Percentiles rank a stretch among this genome's conserved stretches.
These are phyloP conservation scores for Halichoerus grypus DNA, from an alignment of 2,113 vertebrate species.

Conservation along the genomic window DNA sequence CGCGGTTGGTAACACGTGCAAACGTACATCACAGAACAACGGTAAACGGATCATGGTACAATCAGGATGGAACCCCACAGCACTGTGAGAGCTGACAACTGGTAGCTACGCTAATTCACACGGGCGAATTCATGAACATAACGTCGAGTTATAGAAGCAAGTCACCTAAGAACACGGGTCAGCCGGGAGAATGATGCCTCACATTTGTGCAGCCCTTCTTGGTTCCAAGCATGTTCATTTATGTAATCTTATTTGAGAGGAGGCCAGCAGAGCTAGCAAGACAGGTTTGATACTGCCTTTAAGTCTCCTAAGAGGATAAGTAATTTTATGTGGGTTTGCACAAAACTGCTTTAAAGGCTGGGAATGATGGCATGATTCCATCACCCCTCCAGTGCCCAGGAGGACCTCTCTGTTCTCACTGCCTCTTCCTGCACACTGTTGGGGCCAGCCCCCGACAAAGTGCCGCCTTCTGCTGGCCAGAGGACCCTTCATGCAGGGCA, in stretches of 20 bases:
- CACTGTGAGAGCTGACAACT: not conserved
- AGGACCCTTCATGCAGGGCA: not conserved
- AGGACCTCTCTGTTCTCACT: not conserved
- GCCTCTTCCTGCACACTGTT: not conserved
- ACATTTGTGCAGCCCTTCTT: accelerated
- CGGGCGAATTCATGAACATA: not conserved
- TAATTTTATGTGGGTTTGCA: not conserved
- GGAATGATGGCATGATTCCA: not conserved
- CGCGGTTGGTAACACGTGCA: not conserved
- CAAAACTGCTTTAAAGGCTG: not conserved
- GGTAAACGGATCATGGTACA: not conserved
- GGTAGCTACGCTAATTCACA: accelerated
- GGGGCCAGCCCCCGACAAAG: not conserved
- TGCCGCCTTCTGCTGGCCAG: accelerated
- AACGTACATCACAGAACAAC: not conserved
- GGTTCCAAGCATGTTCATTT: not conserved
- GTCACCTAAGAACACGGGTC: not conserved
- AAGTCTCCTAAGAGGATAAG: constrained; percentile 32
- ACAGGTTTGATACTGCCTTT: not conserved
- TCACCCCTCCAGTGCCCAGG: not conserved
- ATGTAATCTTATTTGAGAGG: not conserved
- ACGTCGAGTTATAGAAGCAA: not conserved
- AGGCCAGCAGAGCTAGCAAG: not conserved
- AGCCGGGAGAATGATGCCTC: not conserved
- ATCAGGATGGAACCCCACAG: not conserved